phyloP scores from a whole-genome alignment of 35 echinoderm and acorn worm genomes.

The Amphiura filiformis region DNA sequence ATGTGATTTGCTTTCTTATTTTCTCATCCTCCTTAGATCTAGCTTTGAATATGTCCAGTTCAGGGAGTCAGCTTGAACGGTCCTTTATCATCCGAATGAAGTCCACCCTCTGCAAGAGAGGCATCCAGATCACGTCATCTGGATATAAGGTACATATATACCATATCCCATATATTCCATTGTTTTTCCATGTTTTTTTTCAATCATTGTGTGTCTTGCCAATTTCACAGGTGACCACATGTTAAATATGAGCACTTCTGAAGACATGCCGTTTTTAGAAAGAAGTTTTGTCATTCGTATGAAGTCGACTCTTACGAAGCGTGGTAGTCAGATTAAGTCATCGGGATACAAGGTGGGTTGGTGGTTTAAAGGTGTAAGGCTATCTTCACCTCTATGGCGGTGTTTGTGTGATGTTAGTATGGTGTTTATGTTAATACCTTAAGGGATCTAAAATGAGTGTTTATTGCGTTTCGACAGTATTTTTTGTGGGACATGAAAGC shows the following conservation, averaged over 20 bases:
- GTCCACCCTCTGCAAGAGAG: slow-evolving; percentile 94
- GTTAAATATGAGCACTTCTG: neutral
- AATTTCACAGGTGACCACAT: neutral
- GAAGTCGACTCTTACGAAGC: slow-evolving; percentile 93
- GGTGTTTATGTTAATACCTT: too few species aligned
- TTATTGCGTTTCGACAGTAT: too few species aligned
- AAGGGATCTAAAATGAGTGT: too few species aligned
- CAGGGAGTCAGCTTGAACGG: slow-evolving; percentile 29
- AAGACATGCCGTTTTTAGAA: slow-evolving; percentile 27
- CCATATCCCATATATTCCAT: neutral
- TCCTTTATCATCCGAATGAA: slow-evolving; percentile 93
- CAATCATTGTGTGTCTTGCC: neutral
- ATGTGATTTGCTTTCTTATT: neutral
- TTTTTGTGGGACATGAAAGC: too few species aligned
- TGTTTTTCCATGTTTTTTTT: neutral
- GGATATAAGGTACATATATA: slow-evolving; percentile 83
- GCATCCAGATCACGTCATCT: slow-evolving; percentile 95
- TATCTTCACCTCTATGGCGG: too few species aligned
- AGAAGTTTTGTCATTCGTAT: slow-evolving; percentile 72
- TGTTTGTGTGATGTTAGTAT: too few species aligned
- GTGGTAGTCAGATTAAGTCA: slow-evolving; percentile 86
- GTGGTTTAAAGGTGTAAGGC: too few species aligned
- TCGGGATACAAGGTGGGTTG: slow-evolving; percentile 82
- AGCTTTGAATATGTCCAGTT: slow-evolving; percentile 52
- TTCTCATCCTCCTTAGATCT: slow-evolving; percentile 4